Conservation (phyloP, 2,888 invertebrate species). For the Caenorhabditis sp. region DNA sequence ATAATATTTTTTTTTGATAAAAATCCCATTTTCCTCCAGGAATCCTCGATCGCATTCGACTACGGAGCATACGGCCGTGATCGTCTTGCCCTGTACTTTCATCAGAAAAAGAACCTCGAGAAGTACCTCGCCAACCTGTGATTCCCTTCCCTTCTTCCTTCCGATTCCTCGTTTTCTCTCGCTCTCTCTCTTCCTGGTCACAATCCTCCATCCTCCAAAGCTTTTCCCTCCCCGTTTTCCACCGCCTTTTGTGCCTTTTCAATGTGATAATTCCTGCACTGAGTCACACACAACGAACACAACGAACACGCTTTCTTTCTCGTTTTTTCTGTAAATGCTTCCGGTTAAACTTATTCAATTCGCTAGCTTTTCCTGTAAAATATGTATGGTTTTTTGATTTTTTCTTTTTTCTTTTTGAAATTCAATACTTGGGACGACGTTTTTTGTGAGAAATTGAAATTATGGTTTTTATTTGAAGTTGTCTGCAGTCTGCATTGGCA, state of each 20-base stretch:
- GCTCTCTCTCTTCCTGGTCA: too few species aligned
- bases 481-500: too few species aligned
- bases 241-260: slow-evolving; percentile 5
- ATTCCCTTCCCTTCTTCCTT: slow-evolving; percentile 4
- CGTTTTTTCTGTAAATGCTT: background rate
- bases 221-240: too few species aligned
- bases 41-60: slow-evolving; percentile 69
- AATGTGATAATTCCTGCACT: slow-evolving; percentile 18
- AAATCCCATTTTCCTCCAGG: too few species aligned
- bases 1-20: too few species aligned
- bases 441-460: too few species aligned
- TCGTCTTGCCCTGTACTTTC: slow-evolving; percentile 73
- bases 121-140: slow-evolving; percentile 60
- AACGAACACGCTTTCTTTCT: background rate
- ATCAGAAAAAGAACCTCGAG: slow-evolving; percentile 68
- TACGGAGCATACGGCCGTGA: slow-evolving; percentile 72
- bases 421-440: too few species aligned
- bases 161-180: background rate
- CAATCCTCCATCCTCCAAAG: too few species aligned
- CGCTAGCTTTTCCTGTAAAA: background rate
- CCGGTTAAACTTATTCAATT: background rate
- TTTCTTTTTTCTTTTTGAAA: too few species aligned
- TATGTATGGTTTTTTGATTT: too few species aligned
- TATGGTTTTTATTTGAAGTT: too few species aligned
- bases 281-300: background rate